Percentiles rank a stretch among this genome's conserved stretches.
These are phyloP conservation scores for Aphelocoma coerulescens DNA, from an alignment of 2,113 vertebrate genomes.

Conservation along the genomic window DNA sequence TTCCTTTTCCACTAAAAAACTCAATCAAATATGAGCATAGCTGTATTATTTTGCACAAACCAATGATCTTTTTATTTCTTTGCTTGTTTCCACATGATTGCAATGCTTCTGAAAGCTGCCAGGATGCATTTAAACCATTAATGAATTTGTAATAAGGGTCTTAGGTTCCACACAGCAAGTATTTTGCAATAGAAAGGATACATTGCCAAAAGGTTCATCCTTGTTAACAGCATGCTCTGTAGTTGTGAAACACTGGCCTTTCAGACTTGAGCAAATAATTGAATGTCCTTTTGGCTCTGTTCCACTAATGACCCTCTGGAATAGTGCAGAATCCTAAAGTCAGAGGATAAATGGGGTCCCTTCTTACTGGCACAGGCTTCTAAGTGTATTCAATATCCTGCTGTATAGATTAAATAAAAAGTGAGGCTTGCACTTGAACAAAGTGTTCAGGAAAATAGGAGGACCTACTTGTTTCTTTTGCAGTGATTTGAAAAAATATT, in stretches of 20 bases:
- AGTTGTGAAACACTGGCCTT: conserved; percentile 14
- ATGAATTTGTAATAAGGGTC: conserved; percentile 67
- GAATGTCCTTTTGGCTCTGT: conserved; percentile 66
- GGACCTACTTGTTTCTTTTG: neutral
- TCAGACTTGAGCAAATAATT: conserved; percentile 44
- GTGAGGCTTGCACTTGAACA: neutral
- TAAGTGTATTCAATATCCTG: neutral
- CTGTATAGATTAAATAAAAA: neutral
- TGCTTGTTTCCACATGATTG: conserved; percentile 51
- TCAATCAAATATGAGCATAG: neutral
- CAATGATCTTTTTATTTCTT: conserved; percentile 41
- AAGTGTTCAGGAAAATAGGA: neutral
- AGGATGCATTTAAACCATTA: conserved; percentile 72
- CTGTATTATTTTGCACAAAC: conserved; percentile 40
- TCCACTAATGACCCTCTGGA: conserved; percentile 67
- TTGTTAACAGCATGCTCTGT: conserved; percentile 29
- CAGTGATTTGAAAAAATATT: neutral
- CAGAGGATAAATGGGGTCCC: conserved; percentile 27
- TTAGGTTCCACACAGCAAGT: conserved; percentile 54
- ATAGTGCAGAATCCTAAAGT: conserved; percentile 25
- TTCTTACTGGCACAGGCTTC: neutral
- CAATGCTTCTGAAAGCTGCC: conserved; percentile 68
- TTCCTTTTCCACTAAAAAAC: neutral
- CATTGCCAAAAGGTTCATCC: conserved; percentile 61
- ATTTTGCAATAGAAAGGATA: conserved; percentile 26